Conservation (phyloP, 2,888 invertebrate species). For the Nephrotoma flavescens region DNA sequence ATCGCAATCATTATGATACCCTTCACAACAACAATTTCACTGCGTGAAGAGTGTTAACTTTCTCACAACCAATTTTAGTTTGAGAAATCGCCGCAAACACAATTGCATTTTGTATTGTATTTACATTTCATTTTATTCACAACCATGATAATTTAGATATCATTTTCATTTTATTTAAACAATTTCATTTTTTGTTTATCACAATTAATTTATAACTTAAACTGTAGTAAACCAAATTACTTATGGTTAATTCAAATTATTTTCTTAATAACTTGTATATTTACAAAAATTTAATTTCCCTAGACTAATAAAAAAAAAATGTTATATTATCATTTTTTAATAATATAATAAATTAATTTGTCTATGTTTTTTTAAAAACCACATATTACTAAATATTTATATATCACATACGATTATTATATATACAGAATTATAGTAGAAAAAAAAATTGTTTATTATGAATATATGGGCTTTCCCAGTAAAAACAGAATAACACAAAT, state of each 20-base stretch:
- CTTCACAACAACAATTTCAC: neutral
- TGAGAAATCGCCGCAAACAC: neutral
- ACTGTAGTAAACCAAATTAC: neutral
- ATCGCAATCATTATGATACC: neutral
- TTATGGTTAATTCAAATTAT: neutral
- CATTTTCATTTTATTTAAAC: neutral
- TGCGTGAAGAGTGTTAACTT: neutral
- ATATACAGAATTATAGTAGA: neutral
- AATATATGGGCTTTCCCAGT: neutral
- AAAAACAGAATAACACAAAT: neutral
- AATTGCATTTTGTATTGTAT: neutral
- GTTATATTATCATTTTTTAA: neutral
- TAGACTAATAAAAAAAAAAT: neutral
- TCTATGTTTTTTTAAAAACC: neutral
- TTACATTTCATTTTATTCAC: neutral
- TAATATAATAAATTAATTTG: neutral
- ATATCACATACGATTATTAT: neutral
- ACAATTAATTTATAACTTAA: neutral
- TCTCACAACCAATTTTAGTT: neutral
- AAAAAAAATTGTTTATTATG: neutral
- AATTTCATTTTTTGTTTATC: neutral
- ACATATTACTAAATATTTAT: neutral
- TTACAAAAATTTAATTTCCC: neutral
- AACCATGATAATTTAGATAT: neutral
- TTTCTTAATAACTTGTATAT: neutral